These are phyloP conservation scores for Diaperis boleti DNA, from an alignment of 2,888 invertebrate genomes.

Conservation along the genomic window DNA sequence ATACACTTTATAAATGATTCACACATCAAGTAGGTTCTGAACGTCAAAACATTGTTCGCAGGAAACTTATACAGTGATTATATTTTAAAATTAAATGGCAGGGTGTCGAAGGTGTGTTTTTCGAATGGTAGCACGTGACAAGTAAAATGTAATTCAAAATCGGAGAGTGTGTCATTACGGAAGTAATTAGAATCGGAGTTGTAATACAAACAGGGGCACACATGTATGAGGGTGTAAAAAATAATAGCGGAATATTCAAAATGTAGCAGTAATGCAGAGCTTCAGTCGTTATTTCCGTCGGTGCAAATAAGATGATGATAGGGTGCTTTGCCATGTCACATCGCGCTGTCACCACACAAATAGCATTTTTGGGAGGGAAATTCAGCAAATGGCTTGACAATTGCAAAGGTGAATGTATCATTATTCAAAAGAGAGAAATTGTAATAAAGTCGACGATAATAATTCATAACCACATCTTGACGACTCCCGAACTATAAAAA, in stretches of 20 bases:
- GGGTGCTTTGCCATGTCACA: constrained; percentile 15
- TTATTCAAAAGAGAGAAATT: constrained; percentile 36
- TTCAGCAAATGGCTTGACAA: constrained; percentile 25
- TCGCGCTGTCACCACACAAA: constrained; percentile 8
- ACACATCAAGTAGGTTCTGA: no score
- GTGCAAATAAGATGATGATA: constrained; percentile 21
- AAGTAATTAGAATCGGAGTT: constrained; percentile 5
- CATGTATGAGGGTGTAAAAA: not conserved
- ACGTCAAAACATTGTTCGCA: no score
- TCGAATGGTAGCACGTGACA: not conserved
- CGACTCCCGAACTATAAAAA: constrained; percentile 58
- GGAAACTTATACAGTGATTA: no score
- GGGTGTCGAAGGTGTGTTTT: not conserved
- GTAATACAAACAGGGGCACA: constrained; percentile 1
- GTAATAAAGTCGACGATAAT: constrained; percentile 45
- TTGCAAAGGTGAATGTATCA: constrained; percentile 25
- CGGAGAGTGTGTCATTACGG: constrained; percentile 1
- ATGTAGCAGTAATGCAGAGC: not conserved
- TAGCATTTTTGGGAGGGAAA: constrained; percentile 10
- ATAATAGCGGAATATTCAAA: constrained; percentile 5
- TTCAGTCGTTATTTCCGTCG: constrained; percentile 14
- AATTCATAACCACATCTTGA: constrained; percentile 52
- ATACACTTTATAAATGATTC: no score
- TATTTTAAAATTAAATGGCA: no score
- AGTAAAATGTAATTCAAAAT: constrained; percentile 4